phyloP scores from a whole-genome alignment of 2,113 vertebrate species.

The Tychaedon coryphoeus region DNA sequence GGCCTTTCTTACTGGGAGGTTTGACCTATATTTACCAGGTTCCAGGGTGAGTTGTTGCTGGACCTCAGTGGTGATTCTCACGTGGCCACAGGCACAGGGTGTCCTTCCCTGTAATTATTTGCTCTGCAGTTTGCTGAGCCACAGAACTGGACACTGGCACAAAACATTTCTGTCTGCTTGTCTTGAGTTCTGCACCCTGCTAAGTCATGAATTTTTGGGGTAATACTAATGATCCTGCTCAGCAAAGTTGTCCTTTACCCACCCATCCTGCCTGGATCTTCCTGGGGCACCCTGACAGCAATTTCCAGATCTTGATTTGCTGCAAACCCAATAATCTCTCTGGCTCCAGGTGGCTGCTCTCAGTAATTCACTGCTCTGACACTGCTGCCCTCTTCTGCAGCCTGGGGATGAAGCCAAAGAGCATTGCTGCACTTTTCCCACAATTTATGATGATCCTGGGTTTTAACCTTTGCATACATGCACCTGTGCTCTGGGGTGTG shows the following conservation, averaged over 20 bases:
- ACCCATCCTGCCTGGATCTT: not conserved
- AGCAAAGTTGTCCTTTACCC: not conserved
- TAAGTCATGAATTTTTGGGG: not conserved
- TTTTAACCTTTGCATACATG: not conserved
- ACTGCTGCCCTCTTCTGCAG: not conserved
- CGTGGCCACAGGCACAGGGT: no score
- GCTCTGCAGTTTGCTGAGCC: not conserved
- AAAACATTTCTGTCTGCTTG: not conserved
- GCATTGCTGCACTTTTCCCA: not conserved
- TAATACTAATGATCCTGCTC: not conserved
- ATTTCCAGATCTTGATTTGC: not conserved
- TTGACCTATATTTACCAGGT: not conserved
- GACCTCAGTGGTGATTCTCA: not conserved
- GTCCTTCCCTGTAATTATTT: not conserved
- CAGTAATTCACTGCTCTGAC: not conserved
- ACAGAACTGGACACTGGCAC: not conserved
- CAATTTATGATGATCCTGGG: not conserved
- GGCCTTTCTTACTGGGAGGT: not conserved
- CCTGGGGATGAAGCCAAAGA: not conserved
- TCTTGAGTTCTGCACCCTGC: not conserved
- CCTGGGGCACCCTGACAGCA: not conserved
- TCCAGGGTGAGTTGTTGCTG: accelerated
- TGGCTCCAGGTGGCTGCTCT: not conserved
- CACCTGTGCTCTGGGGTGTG: not conserved
- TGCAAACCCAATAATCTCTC: not conserved